Base-by-base conservation (phyloP, 2,888 invertebrate species). In the Encarsia formosa region DNA sequence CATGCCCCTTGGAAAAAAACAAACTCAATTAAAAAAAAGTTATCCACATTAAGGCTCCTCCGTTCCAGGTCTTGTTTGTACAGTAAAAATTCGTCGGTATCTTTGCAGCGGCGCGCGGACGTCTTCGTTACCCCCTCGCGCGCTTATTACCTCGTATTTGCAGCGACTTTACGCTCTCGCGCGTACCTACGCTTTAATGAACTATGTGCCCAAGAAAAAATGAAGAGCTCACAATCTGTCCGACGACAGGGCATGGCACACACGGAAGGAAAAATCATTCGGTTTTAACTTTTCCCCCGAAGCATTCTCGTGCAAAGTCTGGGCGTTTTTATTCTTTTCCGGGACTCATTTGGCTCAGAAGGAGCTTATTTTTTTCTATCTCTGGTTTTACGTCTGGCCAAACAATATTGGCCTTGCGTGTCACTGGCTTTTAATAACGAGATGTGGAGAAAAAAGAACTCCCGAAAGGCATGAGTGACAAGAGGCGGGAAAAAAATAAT, bases 61-160 rank as follows among this genome's bases (percentile, higher is more conserved):
- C n/a, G n/a, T n/a, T n/a, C n/a, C n/a, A n/a, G n/a, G n/a, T n/a
- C 37, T 20, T 47, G 20, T 48, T 38, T 48, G 52, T 37, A 35
- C 35, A 31, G 32, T 23, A 40, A 40, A 26, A 41, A 11, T 23
- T 31, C n/a, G 46, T 4, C 13, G n/a, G 19, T 16, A 5, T 22
- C 13, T 6, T 40, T 22, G 44, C 16, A 18, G 16, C 18, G 22
- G 5, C 4, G 24, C 37, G 34, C 18, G 24, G 20, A 48, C 16
- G 34, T 50, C 54, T 54, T 54, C 54, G 31, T 54, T 50, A 54
- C 40, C 29, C 38, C 38, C 47, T 50, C 35, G 45, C 38, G 4
- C 50, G 39, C 50, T 47, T 54, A 54, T 54, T 47, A 54, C 39
- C 38, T 5, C 49, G 34, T 32, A 20, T 46, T 49, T 46, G 54